Percentiles rank a stretch among this genome's conserved stretches.
Evolutionary conservation across 2,797 vertebrate genomes (phyloP).

Genomic region (Clarias laeviceps): DNA sequence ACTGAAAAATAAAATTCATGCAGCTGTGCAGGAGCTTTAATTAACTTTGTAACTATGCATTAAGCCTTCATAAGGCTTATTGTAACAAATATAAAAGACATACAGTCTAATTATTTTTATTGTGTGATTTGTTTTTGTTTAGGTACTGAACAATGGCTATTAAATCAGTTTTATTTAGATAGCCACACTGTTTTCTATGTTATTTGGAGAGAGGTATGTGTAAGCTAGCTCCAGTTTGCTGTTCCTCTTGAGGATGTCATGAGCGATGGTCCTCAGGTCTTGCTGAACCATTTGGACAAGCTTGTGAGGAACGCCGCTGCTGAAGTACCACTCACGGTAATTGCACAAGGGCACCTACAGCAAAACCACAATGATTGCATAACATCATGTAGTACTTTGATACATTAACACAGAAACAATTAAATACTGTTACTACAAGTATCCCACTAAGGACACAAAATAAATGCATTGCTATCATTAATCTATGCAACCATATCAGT

Average conservation of each 20-base stretch:
- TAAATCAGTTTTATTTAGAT: constrained; percentile 66
- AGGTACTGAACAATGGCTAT: background rate
- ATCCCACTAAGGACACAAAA: background rate
- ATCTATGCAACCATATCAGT: background rate
- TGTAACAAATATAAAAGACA: background rate
- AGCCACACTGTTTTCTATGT: constrained; percentile 79
- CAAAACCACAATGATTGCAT: background rate
- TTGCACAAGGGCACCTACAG: constrained; percentile 76
- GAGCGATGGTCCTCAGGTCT: constrained; percentile 70
- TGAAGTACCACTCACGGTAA: constrained; percentile 76
- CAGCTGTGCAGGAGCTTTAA: background rate
- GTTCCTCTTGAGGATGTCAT: constrained; percentile 74
- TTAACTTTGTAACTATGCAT: background rate
- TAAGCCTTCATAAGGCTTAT: background rate
- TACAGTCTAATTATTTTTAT: background rate
- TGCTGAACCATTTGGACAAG: constrained; percentile 72
- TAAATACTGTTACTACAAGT: background rate
- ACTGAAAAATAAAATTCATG: background rate
- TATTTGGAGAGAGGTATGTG: constrained; percentile 70
- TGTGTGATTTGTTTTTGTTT: background rate
- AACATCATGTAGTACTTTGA: background rate
- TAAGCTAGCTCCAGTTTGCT: constrained; percentile 71
- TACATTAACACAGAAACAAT: background rate
- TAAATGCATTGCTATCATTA: background rate
- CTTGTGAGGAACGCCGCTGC: constrained; percentile 61